Evolutionary conservation across 2,888 invertebrate genomes (phyloP), one percentile per base, ranked within the genome.

Genomic region (Drosophila monieri): DNA sequence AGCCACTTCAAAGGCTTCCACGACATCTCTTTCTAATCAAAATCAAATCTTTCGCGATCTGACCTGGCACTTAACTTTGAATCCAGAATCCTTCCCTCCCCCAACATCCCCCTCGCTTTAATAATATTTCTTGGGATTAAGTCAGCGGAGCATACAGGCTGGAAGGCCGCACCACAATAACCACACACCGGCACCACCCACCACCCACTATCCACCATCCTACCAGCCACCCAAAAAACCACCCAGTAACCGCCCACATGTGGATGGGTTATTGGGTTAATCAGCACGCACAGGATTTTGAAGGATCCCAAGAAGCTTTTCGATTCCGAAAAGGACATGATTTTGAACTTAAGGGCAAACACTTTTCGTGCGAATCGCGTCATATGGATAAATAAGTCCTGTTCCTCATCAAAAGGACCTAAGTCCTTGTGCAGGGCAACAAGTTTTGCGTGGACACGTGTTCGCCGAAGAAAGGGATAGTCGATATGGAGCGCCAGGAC

Each of bases 381-480:
- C 69, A 69, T 62, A 62, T 69, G 69, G 64, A 69, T 72, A 71
- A 53, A 68, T 51, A 53, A 53, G 67, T 53, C 23, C 62, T 21
- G 52, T 23, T 21, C 15, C 10, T 27, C 18, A 41, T 18, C 39
- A 41, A 41, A 6, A 35, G 18, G 21, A 27, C 15, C 14, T 6
- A 30, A 30, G 9, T 14, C 23, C 10, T 3, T 37, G 41, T 56
- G 60, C 46, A 72, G 85, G 85, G 69, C 83, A 85, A 81, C 81
- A 81, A 85, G 85, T 85, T 81, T 74, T 77, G 73, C 53, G 48
- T 79, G 85, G 78, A 80, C 81, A 83, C 81, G 81, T 83, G 81
- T 85, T 69, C 69, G 47, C 48, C 62, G 18, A 21, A 35, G 35
- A 35, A 35, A 35, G 39, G 39, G 39, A 18, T 15, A 41, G 9